Evolutionary conservation across 2,113 vertebrate genomes (phyloP).

Genomic region (Seriola dumerili): DNA sequence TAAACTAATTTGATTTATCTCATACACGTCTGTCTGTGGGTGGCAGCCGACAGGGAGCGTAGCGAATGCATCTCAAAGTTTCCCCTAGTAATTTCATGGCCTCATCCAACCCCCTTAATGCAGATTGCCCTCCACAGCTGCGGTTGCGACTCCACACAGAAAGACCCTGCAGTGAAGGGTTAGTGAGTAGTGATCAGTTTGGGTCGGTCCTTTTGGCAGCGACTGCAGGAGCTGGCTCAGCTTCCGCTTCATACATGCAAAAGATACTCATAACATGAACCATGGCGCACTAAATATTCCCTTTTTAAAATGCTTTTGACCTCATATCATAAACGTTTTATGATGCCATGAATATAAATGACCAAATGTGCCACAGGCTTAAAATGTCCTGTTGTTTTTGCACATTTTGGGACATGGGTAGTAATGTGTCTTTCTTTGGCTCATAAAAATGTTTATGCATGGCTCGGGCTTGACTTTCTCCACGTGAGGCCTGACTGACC

Average conservation of each 20-base stretch:
- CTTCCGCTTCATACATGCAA: neutral
- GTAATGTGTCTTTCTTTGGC: neutral
- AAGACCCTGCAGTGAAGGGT: neutral
- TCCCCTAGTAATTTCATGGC: neutral
- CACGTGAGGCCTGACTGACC: slow-evolving; percentile 1
- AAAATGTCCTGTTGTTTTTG: neutral
- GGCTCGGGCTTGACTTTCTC: neutral
- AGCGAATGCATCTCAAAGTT: neutral
- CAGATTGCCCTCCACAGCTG: slow-evolving; percentile 1
- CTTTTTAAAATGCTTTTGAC: slow-evolving; percentile 16
- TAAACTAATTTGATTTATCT: no score
- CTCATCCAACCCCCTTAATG: neutral
- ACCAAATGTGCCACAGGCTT: neutral
- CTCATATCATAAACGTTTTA: slow-evolving; percentile 5
- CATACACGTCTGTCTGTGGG: no score
- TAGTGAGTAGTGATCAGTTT: neutral
- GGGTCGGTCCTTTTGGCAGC: neutral
- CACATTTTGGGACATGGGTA: slow-evolving; percentile 3
- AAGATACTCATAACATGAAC: neutral
- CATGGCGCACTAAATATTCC: neutral
- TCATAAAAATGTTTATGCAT: slow-evolving; percentile 5
- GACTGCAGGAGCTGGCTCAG: neutral
- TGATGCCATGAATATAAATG: slow-evolving; percentile 37
- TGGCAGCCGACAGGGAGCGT: no score
- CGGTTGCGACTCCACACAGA: no score